Conservation (phyloP, 2,888 invertebrate species). For the Cantharis flavilabris region DNA sequence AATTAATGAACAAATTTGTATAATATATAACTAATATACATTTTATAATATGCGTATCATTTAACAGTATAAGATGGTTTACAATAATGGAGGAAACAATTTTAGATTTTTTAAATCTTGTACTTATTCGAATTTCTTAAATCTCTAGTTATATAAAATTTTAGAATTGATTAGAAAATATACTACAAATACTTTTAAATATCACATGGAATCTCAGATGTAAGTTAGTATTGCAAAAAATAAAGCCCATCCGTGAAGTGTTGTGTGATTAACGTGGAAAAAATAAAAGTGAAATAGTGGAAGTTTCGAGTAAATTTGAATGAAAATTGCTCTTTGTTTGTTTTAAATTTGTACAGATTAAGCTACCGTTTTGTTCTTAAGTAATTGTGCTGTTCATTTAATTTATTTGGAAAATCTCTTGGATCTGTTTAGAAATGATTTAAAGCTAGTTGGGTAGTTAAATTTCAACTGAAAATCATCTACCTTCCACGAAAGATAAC, state of each 20-base stretch:
- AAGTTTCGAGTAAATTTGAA: too few species aligned
- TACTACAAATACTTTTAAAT: constrained; percentile 32
- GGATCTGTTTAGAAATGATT: not conserved
- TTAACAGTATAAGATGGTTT: not conserved
- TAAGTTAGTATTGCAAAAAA: constrained; percentile 24
- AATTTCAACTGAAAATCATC: not conserved
- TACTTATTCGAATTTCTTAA: constrained; percentile 2
- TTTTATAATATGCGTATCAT: constrained; percentile 7
- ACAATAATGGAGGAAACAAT: constrained; percentile 4
- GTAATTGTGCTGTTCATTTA: not conserved
- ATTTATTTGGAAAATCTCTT: not conserved
- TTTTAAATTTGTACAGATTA: not conserved
- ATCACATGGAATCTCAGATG: constrained; percentile 35
- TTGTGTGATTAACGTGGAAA: not conserved
- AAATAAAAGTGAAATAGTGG: too few species aligned
- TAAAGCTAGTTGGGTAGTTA: not conserved
- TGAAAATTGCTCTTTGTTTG: not conserved
- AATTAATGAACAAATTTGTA: not conserved
- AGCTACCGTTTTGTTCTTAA: not conserved
- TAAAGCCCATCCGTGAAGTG: constrained; percentile 9
- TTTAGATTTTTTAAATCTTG: not conserved
- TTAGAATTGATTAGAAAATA: constrained; percentile 22
- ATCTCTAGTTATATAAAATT: constrained; percentile 23
- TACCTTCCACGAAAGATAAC: not conserved
- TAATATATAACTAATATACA: not conserved